phyloP scores from a whole-genome alignment of 1,140 invertebrate genomes.

The Notospermus geniculatus region DNA sequence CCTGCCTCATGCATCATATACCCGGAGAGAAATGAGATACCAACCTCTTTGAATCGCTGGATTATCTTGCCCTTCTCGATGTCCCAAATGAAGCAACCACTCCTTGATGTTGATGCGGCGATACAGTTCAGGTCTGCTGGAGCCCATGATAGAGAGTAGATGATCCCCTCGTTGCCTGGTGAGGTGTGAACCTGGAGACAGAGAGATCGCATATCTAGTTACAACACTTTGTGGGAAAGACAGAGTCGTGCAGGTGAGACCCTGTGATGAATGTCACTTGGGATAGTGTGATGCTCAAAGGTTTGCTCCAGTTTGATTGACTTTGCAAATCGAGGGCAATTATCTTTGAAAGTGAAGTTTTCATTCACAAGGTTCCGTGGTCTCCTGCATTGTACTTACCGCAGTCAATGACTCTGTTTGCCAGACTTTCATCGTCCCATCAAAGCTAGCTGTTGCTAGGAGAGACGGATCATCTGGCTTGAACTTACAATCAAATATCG shows the following conservation, averaged over 20 bases:
- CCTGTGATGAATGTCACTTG: too few relatives aligned
- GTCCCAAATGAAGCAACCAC: constrained; percentile 58
- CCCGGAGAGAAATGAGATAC: too few relatives aligned
- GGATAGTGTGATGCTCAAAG: too few relatives aligned
- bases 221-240: too few relatives aligned
- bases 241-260: too few relatives aligned
- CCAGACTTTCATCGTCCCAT: constrained; percentile 60
- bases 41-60: constrained; percentile 50
- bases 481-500: constrained; percentile 61
- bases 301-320: too few relatives aligned
- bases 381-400: constrained; percentile 34
- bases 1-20: too few relatives aligned
- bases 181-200: constrained; percentile 49
- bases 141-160: constrained; percentile 59
- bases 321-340: too few relatives aligned
- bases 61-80: constrained; percentile 48
- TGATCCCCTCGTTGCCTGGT: constrained; percentile 57
- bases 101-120: constrained; percentile 54
- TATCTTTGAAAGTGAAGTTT: too few relatives aligned
- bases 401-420: constrained; percentile 52
- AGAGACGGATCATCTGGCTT: constrained; percentile 54
- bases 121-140: constrained; percentile 58
- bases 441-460: constrained; percentile 59
- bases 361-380: too few relatives aligned
- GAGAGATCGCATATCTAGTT: not conserved